A percentile compares a stretch with the other conserved stretches of the same genome.
These are phyloP conservation scores for Hephaestus fuliginosus DNA, from an alignment of 2,797 vertebrate genomes.

Conservation along the genomic window DNA sequence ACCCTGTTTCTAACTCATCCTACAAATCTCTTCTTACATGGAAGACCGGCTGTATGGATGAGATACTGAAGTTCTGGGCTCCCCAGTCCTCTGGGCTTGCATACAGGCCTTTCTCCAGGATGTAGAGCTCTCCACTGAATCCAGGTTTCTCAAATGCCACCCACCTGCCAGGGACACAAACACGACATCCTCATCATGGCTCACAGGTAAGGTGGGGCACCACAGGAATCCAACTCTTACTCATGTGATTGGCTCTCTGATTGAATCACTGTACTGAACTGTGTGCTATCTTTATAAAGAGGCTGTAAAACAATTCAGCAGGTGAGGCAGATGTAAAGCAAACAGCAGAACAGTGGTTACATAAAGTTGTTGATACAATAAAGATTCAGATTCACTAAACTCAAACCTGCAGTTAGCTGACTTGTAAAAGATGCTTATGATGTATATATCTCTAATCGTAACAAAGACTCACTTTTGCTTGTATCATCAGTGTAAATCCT, in stretches of 20 bases:
- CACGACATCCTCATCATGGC: not conserved
- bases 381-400: not conserved
- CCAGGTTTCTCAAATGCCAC: conserved; percentile 93
- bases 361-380: not conserved
- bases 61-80: conserved; percentile 87
- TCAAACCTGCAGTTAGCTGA: not conserved
- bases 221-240: not conserved
- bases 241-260: not conserved
- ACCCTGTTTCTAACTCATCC: not conserved
- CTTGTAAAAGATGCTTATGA: not conserved
- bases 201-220: not conserved
- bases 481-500: conserved; percentile 6
- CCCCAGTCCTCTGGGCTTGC: conserved; percentile 92
- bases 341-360: conserved; percentile 9
- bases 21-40: conserved; percentile 84
- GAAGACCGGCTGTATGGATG: conserved; percentile 92
- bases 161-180: conserved; percentile 86
- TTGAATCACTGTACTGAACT: conserved; percentile 29
- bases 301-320: conserved; percentile 25
- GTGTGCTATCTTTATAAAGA: not conserved
- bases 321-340: conserved; percentile 13
- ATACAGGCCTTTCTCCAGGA: conserved; percentile 95
- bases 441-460: not conserved
- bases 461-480: not conserved
- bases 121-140: conserved; percentile 93